Conservation (phyloP, 2,113 vertebrate species). For the Eira barbara region DNA sequence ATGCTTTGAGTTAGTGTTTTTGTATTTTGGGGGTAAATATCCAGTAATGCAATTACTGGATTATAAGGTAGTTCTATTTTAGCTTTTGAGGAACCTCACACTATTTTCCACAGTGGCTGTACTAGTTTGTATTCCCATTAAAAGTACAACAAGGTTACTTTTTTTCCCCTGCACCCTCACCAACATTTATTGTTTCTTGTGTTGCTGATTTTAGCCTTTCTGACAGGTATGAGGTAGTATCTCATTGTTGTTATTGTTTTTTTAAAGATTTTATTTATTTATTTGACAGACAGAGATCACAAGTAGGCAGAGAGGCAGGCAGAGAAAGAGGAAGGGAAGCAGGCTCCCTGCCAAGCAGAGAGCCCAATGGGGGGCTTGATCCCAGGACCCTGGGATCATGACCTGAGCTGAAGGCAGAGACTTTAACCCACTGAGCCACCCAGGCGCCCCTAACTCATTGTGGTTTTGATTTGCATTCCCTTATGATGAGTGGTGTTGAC, state of each 20-base stretch:
- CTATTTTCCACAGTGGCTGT: neutral
- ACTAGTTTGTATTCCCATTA: neutral
- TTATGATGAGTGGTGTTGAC: neutral
- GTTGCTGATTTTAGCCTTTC: neutral
- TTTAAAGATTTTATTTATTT: too few relatives aligned
- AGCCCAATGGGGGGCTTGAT: too few relatives aligned
- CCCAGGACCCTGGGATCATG: too few relatives aligned
- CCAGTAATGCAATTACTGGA: too few relatives aligned
- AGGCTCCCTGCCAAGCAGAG: too few relatives aligned
- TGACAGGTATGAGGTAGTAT: neutral
- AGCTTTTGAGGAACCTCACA: neutral
- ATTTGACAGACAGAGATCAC: too few relatives aligned
- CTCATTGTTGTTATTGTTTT: neutral
- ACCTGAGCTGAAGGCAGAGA: too few relatives aligned
- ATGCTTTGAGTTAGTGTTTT: neutral
- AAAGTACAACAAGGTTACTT: neutral
- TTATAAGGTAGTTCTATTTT: too few relatives aligned
- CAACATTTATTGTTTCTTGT: neutral
- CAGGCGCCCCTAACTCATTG: neutral
- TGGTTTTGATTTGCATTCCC: neutral
- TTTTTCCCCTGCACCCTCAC: neutral
- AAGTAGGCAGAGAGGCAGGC: too few relatives aligned
- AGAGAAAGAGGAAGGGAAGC: too few relatives aligned
- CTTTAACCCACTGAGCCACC: too few relatives aligned
- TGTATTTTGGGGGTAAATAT: too few relatives aligned